A percentile compares a stretch with the other conserved stretches of the same genome.
These are phyloP conservation scores for Deroptyus accipitrinus DNA, from an alignment of 2,113 vertebrate species.

Conservation along the genomic window DNA sequence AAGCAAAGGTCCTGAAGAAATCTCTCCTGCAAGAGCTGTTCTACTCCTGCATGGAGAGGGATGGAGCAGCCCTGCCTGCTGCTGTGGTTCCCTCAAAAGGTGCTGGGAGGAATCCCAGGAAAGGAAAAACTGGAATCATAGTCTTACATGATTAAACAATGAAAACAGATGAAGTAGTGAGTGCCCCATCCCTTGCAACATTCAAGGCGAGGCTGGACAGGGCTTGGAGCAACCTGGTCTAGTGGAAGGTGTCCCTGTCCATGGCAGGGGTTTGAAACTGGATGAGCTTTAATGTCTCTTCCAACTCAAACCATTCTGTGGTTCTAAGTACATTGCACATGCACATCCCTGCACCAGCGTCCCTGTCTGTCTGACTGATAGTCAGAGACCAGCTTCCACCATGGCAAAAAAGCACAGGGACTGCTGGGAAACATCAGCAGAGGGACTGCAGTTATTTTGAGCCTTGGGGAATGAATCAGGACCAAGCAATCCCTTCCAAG, in stretches of 20 bases:
- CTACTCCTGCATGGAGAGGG: neutral
- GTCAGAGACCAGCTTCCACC: neutral
- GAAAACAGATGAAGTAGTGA: neutral
- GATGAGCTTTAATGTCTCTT: neutral
- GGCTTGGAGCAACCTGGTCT: neutral
- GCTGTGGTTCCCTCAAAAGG: neutral
- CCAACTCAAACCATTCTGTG: neutral
- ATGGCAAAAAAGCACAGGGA: accelerated
- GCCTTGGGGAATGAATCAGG: neutral
- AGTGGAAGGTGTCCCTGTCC: neutral
- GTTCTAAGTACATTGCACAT: accelerated
- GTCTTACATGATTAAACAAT: accelerated
- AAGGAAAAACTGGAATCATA: neutral
- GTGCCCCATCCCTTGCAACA: neutral
- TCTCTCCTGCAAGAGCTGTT: neutral
- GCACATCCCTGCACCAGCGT: accelerated
- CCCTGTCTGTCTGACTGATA: neutral
- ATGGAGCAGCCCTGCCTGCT: neutral
- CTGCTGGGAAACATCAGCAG: neutral
- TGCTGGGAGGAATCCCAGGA: neutral
- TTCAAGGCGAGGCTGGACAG: neutral
- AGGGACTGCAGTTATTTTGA: neutral
- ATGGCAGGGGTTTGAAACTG: neutral
- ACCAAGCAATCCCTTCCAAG: neutral
- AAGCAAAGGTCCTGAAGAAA: neutral